Evolutionary conservation across 2,797 vertebrate species (phyloP), one percentile per base, ranked within the genome.

Genomic region (Cyclopterus lumpus): DNA sequence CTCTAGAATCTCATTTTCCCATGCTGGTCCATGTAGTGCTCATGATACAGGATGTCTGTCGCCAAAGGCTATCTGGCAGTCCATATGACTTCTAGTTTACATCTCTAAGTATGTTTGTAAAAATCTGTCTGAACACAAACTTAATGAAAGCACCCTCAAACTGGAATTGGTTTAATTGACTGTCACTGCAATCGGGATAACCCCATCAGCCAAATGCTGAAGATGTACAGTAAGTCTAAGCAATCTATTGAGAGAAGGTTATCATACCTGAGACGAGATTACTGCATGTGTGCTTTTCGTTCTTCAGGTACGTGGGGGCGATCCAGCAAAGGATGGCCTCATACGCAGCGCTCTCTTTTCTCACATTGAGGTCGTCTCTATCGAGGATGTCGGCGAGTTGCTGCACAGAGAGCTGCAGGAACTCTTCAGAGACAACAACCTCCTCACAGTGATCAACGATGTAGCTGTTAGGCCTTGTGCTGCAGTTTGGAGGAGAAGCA

Each of bases 371-470:
- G 34, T 96, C 87, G 0, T 97, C 96, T 71, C 92, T 93, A 18
- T 90, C 92, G 0, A 96, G 90, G 68, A 97, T 88, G 8, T 88
- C 77, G 18, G 57, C 61, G 1, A 97, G 86, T 48, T 96, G 92
- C 10, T 83, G 8, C 22, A 64, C 49, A 0, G 89, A 49, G 5
- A 94, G 79, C 48, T 82, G 36, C 53, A 70, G 84, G 57, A 97
- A 95, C 89, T 96, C 95, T 0, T 89, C 82, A 0, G 92, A 93
- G 63, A 80, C 84, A 34, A 76, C 84, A 3, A 91, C 82, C 51
- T 96, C 88, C 80, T 95, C 91, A 0, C 97, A 96, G 91, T 96
- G 92, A 6, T 92, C 90, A 46, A 95, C 74, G 78, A 97, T 95
- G 79, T 91, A 96, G 28, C 49, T 28, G 44, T 18, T 77, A 92